phyloP scores from a whole-genome alignment of 2,113 vertebrate genomes.

The Cettia cetti region DNA sequence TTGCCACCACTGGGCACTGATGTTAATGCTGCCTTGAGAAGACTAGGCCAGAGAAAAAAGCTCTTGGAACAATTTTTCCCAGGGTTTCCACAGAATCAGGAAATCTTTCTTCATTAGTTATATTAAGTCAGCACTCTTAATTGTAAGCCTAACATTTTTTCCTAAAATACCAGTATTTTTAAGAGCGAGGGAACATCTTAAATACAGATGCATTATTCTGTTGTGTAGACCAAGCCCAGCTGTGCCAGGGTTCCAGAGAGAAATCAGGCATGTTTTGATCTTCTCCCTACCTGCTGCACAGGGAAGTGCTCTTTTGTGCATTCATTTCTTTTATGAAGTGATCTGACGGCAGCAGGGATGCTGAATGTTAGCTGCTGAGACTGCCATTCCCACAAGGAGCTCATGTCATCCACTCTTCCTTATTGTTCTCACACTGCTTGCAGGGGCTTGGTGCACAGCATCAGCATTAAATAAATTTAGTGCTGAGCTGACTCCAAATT shows the following conservation, averaged over 20 bases:
- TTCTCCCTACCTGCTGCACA: not conserved
- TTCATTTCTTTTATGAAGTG: rapidly evolving
- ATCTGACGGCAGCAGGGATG: not conserved
- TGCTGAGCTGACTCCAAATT: not conserved
- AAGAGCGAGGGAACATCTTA: not conserved
- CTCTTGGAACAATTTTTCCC: not conserved
- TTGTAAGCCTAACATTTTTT: not conserved
- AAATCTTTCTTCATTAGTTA: not conserved
- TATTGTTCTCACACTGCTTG: not conserved
- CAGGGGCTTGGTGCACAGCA: not conserved
- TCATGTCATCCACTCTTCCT: not conserved
- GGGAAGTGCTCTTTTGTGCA: not conserved
- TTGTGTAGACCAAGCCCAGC: not conserved
- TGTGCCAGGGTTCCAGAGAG: not conserved
- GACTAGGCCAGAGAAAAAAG: not conserved
- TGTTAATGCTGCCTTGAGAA: not conserved
- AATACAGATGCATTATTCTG: not conserved
- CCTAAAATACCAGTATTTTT: not conserved
- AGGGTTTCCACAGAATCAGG: not conserved
- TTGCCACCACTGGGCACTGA: not conserved
- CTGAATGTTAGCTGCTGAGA: not conserved
- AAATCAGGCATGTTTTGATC: not conserved
- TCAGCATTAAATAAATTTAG: not conserved
- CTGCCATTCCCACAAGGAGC: not conserved
- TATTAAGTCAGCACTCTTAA: not conserved